phyloP scores from a whole-genome alignment of 1,140 invertebrate genomes.

The Drosophila auraria region DNA sequence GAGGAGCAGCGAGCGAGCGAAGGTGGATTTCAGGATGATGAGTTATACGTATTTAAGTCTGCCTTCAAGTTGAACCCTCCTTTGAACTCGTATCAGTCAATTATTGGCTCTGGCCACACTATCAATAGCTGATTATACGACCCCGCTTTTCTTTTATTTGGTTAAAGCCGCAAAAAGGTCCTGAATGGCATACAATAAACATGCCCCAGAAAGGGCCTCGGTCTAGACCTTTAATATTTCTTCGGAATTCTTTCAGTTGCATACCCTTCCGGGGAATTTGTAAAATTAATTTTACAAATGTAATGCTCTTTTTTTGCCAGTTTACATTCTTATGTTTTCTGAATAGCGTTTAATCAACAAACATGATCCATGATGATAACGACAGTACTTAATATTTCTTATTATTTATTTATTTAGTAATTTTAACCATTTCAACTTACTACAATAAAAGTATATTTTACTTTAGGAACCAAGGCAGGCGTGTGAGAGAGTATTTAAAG shows the following conservation, averaged over 20 bases:
- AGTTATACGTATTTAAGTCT: slow-evolving; percentile 12
- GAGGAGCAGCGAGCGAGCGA: no score
- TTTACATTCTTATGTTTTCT: no score
- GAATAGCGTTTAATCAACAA: no score
- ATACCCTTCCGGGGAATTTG: not conserved
- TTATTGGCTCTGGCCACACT: slow-evolving; percentile 52
- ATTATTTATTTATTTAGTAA: no score
- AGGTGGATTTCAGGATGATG: slow-evolving; percentile 7
- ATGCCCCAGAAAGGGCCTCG: slow-evolving; percentile 1
- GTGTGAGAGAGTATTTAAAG: slow-evolving; percentile 7
- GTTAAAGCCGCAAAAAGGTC: slow-evolving; percentile 74
- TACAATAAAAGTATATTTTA: not conserved
- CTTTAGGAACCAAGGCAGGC: not conserved
- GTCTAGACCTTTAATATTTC: slow-evolving; percentile 28
- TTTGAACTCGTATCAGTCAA: slow-evolving; percentile 56
- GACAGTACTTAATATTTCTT: no score
- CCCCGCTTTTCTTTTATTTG: slow-evolving; percentile 17
- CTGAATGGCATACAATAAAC: slow-evolving; percentile 45
- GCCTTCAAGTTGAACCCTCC: slow-evolving; percentile 6
- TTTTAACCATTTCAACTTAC: no score
- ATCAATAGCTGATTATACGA: slow-evolving; percentile 70
- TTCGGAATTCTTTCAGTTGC: not conserved
- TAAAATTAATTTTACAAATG: no score
- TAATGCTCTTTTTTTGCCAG: no score
- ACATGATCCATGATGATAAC: no score